A percentile compares a stretch with the other conserved stretches of the same genome.
phyloP scores from a whole-genome alignment of 1,140 invertebrate genomes.

The Daktulosphaira vitifoliae region DNA sequence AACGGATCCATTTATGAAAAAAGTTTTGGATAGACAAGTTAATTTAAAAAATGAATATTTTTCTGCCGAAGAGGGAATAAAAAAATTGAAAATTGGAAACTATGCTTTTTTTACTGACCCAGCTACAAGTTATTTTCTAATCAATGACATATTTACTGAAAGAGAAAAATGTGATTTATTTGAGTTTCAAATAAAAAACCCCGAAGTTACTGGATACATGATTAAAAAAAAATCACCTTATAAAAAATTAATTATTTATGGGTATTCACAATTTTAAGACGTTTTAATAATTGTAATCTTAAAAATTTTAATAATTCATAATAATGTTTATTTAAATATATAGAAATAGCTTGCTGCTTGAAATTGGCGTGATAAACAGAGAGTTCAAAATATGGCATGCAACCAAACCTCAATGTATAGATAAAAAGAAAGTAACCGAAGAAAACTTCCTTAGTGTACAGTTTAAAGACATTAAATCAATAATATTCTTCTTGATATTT shows the following conservation, averaged over 20 bases:
- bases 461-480: constrained; percentile 4
- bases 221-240: constrained; percentile 12
- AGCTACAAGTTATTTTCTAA: constrained; percentile 27
- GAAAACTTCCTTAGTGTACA: constrained; percentile 7
- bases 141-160: constrained; percentile 41
- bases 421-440: not conserved
- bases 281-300: too few species aligned
- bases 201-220: constrained; percentile 20
- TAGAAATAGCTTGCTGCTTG: not conserved
- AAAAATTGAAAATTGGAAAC: constrained; percentile 36
- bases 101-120: constrained; percentile 36
- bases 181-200: constrained; percentile 39
- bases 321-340: too few species aligned
- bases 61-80: constrained; percentile 44
- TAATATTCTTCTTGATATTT: not conserved
- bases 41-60: constrained; percentile 9
- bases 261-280: not conserved
- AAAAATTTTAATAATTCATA: too few species aligned
- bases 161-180: constrained; percentile 42
- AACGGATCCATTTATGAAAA: not conserved
- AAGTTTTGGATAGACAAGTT: constrained; percentile 1
- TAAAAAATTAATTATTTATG: constrained; percentile 19
- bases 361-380: constrained; percentile 1
- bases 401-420: not conserved
- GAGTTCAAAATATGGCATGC: constrained; percentile 3